These are phyloP conservation scores for Chinchilla lanigera DNA, from an alignment of 2,113 vertebrate species.

Conservation along the genomic window DNA sequence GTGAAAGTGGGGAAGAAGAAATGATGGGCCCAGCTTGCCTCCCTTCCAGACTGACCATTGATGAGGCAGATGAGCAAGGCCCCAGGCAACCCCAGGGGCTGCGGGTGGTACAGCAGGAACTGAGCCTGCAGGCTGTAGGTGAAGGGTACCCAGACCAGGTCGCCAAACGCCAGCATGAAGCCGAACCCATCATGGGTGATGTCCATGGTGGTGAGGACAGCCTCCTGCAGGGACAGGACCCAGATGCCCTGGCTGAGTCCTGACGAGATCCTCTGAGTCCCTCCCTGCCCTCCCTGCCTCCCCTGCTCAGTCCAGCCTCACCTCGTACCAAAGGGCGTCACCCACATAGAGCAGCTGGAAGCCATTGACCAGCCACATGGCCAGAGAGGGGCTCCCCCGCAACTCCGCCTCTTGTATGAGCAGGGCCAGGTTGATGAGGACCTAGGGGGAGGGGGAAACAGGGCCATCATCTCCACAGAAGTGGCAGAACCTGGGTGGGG, in stretches of 20 bases:
- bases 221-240: conserved; percentile 86
- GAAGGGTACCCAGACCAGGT: conserved; percentile 95
- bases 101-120: conserved; percentile 92
- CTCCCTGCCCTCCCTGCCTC: not conserved
- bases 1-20: not conserved
- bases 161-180: conserved; percentile 95
- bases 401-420: conserved; percentile 92
- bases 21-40: not conserved
- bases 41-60: conserved; percentile 87
- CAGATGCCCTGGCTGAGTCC: not conserved
- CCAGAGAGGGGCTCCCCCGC: conserved; percentile 89
- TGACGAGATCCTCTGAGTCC: not conserved
- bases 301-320: conserved; percentile 58
- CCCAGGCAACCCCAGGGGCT: conserved; percentile 82
- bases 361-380: conserved; percentile 92
- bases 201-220: conserved; percentile 94
- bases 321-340: conserved; percentile 94
- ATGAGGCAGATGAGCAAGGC: conserved; percentile 87
- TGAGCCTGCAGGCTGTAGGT: conserved; percentile 92
- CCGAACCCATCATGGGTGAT: conserved; percentile 95
- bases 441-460: conserved; percentile 80
- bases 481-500: not conserved
- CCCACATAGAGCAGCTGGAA: conserved; percentile 94
- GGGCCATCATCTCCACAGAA: not conserved
- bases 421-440: conserved; percentile 92